phyloP scores from a whole-genome alignment of 53 echinoderm and acorn worm genomes.

The Crossaster papposus region DNA sequence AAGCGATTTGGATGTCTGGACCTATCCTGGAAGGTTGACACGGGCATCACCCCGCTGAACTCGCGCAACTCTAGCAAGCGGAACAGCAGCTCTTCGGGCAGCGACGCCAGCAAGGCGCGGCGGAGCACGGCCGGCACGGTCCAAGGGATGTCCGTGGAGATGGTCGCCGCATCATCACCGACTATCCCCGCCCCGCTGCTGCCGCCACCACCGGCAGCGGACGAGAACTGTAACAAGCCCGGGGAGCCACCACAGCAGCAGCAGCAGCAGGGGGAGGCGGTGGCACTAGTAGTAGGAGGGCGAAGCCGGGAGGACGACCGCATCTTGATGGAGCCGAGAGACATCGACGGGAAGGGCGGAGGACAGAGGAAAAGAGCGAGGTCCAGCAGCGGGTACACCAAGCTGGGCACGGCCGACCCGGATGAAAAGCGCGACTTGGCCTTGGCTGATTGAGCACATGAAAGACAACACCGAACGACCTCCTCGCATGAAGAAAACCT shows the following conservation, averaged over 20 bases:
- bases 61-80: slow-evolving; percentile 17
- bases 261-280: not conserved
- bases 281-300: no score
- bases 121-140: not conserved
- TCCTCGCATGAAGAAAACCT: not conserved
- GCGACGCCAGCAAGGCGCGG: slow-evolving; percentile 15
- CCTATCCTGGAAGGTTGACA: not conserved
- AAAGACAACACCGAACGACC: no score
- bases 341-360: not conserved
- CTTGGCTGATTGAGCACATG: no score
- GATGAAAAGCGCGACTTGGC: not conserved
- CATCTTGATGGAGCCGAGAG: not conserved
- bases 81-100: slow-evolving; percentile 40
- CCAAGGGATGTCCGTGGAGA: not conserved
- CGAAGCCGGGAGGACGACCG: not conserved
- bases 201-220: not conserved
- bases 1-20: not conserved
- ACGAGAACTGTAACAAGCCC: not conserved
- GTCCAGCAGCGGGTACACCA: not conserved
- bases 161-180: not conserved
- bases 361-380: not conserved
- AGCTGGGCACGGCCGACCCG: slow-evolving; percentile 7
- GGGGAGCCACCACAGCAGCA: no score
- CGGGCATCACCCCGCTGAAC: not conserved
- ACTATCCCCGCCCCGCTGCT: no score